Base-by-base conservation (phyloP, 2,113 vertebrate species). In the Tachuris rubrigastra region DNA sequence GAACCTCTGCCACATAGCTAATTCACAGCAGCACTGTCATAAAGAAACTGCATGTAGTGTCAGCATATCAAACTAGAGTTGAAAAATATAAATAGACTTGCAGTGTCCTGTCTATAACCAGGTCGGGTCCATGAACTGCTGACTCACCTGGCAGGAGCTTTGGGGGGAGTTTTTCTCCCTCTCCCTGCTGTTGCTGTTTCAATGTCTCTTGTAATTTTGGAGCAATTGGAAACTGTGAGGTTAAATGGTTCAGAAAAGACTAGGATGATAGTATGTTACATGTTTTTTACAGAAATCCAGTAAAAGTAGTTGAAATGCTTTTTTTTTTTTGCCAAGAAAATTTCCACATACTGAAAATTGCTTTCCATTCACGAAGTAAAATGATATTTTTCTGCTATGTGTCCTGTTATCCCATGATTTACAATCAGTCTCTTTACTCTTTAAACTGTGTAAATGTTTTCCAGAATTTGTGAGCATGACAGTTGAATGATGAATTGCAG, bases 81-180 rank as follows among this genome's bases (percentile, higher is more conserved):
- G 7, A 52, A 84, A 80, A 25, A 39, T 21, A 49, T 0, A 3
- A 10, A 20, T 12, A 33, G 30, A 7, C 21, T 59, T 79, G 28
- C 62, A 73, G 17, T 12, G 59, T 33, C 4, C 46, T 94, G 14
- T 50, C 13, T 59, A 3, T 47, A 58, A 49, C 4, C 12, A 50
- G 2, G 0, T 0, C 27, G 66, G 21, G 27, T n/a, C 62, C 22
- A 2, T 68, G 74, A 89, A 31, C n/a, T 76, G n/a, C 50, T 83
- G 66, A 21, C 9, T 42, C 55, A n/a, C 3, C 33, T 75, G 47
- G 16, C 41, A 63, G 47, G 27, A 73, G 13, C 6, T 60, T 60
- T 69, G 27, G 3, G 17, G 35, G 16, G n/a, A 1, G 0, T 3
- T 44, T 72, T 81, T 82, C 28, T 47, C 9, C 30, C 9, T 60